Base-by-base conservation (phyloP, 2,113 vertebrate species). In the western clawed frog (Xenopus tropicalis) region DNA sequence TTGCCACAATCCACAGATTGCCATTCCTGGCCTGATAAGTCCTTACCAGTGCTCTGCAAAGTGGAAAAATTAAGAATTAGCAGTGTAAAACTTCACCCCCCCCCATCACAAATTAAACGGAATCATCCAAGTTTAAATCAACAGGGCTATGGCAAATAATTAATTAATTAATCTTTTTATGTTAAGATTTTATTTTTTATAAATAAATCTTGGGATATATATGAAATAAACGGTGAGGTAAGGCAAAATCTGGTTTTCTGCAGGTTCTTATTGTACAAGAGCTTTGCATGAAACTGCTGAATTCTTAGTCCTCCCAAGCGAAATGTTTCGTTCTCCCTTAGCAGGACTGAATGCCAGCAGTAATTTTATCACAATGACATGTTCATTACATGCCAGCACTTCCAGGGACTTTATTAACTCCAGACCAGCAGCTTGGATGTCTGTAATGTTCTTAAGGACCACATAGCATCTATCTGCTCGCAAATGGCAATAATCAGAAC, bases 401-500 rank as follows among this genome's bases (percentile, higher is more conserved):
- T 25, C 65, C 12, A 46, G 43, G 42, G 29, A 37, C 29, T 37
- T 57, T 69, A 23, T 61, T 59, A 37, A 43, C 43, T 61, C 51
- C n/a, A 65, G 19, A 72, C 61, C 46, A 64, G 52, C 61, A 64
- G 46, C 46, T 17, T 37, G 29, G 24, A 23, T 72, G 16, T 65
- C 71, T 58, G 17, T 66, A 66, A 57, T 72, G 37, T 42, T 71
- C 21, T 57, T 57, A 66, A 72, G 19, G 21, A 66, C 57, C 24
- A 37, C 62, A 66, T 66, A 57, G 20, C 62, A 65, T 72, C 24
- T 72, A 58, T 72, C 62, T 72, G 43, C 58, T 46, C 46, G 66
- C 57, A 66, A 72, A 72, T 72, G 71, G 29, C 37, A 72, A 66
- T 66, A 72, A 72, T 62, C 51, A 72, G 62, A 72, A 44, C 62